Conservation (phyloP, 2,797 vertebrate species). For the Lophotriccus pileatus region DNA sequence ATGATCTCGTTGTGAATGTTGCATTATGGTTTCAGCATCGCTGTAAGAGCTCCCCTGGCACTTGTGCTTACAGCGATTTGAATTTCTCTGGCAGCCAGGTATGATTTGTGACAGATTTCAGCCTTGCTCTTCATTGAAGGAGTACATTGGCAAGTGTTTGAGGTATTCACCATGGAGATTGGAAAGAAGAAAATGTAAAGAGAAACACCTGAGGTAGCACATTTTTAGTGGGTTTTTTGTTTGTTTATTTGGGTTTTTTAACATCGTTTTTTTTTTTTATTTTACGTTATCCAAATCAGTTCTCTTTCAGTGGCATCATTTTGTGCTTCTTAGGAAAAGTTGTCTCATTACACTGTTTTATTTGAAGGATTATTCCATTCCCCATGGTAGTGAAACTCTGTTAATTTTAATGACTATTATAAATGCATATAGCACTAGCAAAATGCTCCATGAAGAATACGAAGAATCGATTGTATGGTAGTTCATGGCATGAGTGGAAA, state of each 20-base stretch:
- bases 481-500: not conserved
- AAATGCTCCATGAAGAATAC: not conserved
- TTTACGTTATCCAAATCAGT: not conserved
- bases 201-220: not conserved
- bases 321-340: not conserved
- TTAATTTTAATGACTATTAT: not conserved
- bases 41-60: conserved; percentile 71
- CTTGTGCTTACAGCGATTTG: conserved; percentile 74
- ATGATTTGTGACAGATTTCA: conserved; percentile 77
- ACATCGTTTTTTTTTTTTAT: not conserved
- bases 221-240: not conserved
- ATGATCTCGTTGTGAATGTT: conserved; percentile 72
- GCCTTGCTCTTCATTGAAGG: conserved; percentile 64
- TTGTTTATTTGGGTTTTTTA: not conserved
- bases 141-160: conserved; percentile 59
- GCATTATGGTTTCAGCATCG: conserved; percentile 69
- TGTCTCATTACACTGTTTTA: not conserved
- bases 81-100: conserved; percentile 73
- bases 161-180: conserved; percentile 62
- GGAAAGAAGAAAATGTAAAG: conserved; percentile 1
- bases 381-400: not conserved
- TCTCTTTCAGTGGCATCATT: not conserved
- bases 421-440: not conserved
- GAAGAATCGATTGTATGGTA: not conserved
- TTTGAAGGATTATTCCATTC: not conserved